phyloP scores from a whole-genome alignment of 2,888 invertebrate genomes.

The Drosophila siamana region DNA sequence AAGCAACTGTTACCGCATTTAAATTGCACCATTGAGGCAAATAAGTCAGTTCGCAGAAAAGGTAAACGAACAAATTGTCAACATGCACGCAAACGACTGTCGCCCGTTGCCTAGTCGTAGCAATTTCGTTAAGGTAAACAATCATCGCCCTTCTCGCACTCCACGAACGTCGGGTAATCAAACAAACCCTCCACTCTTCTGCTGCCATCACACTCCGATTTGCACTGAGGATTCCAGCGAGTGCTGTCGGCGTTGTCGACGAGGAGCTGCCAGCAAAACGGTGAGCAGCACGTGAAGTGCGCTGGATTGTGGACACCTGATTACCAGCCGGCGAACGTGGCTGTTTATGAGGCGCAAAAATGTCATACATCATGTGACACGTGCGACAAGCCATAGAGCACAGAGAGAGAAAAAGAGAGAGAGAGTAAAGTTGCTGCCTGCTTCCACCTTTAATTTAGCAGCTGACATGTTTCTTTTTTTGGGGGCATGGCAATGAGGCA shows the following conservation, averaged over 20 bases:
- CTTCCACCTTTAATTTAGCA: slow-evolving; percentile 43
- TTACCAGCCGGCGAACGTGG: slow-evolving; percentile 59
- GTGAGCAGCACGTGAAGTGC: slow-evolving; percentile 36
- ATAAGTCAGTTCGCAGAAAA: slow-evolving; percentile 56
- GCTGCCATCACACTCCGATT: too few species aligned
- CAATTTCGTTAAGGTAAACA: slow-evolving; percentile 74
- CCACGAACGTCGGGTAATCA: slow-evolving; percentile 11
- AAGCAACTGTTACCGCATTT: slow-evolving; percentile 63
- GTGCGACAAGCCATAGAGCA: slow-evolving; percentile 21
- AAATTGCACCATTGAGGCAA: slow-evolving; percentile 67
- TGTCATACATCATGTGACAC: slow-evolving; percentile 77
- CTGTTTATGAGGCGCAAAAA: slow-evolving; percentile 80
- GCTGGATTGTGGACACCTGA: slow-evolving; percentile 56
- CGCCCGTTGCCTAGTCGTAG: slow-evolving; percentile 38
- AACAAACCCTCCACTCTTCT: slow-evolving; percentile 25
- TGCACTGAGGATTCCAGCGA: too few species aligned
- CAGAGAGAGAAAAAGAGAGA: slow-evolving; percentile 5
- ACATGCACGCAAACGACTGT: slow-evolving; percentile 57
- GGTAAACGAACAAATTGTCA: slow-evolving; percentile 70
- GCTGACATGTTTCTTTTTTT: slow-evolving; percentile 31
- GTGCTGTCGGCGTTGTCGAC: slow-evolving; percentile 22
- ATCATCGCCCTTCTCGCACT: slow-evolving; percentile 35
- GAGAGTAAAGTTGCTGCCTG: not conserved
- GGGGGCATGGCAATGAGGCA: slow-evolving; percentile 28
- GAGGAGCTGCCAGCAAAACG: slow-evolving; percentile 58